Base-by-base conservation (phyloP, 2,888 invertebrate genomes). In the Molanna angustata region DNA sequence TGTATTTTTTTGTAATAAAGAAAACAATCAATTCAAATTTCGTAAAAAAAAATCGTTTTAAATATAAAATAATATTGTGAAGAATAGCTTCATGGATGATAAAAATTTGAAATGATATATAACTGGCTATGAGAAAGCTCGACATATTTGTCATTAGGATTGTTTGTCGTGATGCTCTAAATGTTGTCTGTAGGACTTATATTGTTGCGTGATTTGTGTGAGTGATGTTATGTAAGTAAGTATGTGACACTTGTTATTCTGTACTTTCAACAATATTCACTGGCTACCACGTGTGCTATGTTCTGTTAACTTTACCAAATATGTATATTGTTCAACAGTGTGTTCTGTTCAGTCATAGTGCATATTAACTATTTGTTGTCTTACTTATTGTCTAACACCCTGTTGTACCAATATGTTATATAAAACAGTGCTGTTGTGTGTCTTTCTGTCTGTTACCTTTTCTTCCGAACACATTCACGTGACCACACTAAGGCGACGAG, bases 101-200 rank as follows among this genome's bases (percentile, higher is more conserved):
- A n/a, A n/a, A n/a, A n/a, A n/a, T n/a, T n/a, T n/a, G n/a, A n/a
- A n/a, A n/a, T n/a, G n/a, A n/a, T n/a, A n/a, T n/a, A n/a, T n/a
- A 37, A 44, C 52, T 54, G 49, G 55, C 52, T 35, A 54, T 57
- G 48, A 43, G 49, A 27, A 45, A 52, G 53, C 44, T 44, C 32
- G 41, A 27, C 45, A 43, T 39, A 68, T 70, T 70, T 74, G 73
- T 71, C 71, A 70, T 19, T 49, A 54, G 50, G 50, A 40, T 73
- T 72, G 74, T 46, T 51, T 66, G 69, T 73, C 66, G 70, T 69
- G 75, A 74, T 75, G 69, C 72, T 76, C 74, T 75, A 69, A 67
- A 63, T 54, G 54, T 54, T 54, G 54, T 51, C 31, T 31, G 58
- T 56, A 55, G 53, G 55, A 55, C 22, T 51, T 46, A 33, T 42